Evolutionary conservation across 2,888 invertebrate genomes (phyloP).

Genomic region (Tachina lurida): DNA sequence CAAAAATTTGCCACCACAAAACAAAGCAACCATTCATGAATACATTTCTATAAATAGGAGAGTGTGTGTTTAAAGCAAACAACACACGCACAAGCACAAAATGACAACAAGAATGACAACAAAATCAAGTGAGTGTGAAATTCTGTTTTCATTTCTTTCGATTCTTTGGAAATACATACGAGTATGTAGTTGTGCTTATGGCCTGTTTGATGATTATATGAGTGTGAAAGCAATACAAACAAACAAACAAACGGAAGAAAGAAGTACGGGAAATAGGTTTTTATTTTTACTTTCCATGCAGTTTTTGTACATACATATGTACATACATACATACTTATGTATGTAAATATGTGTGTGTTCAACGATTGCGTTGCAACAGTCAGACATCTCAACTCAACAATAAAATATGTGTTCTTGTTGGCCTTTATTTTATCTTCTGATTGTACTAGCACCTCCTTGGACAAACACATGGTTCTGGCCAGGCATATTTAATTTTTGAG

Average conservation of each 20-base stretch:
- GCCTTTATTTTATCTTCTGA: background rate
- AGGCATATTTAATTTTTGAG: too few species aligned
- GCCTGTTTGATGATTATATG: slow-evolving; percentile 23
- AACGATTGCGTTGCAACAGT: slow-evolving; percentile 5
- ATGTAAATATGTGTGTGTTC: too few species aligned
- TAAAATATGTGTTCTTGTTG: background rate
- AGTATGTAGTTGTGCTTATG: slow-evolving; percentile 6
- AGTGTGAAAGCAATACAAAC: slow-evolving; percentile 23
- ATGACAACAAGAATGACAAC: slow-evolving; percentile 67
- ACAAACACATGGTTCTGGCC: too few species aligned
- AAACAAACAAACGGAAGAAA: background rate
- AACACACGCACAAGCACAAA: slow-evolving; percentile 33
- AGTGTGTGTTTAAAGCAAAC: slow-evolving; percentile 9
- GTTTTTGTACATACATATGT: background rate
- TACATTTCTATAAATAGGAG: slow-evolving; percentile 13
- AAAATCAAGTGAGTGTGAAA: slow-evolving; percentile 70
- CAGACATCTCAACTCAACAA: slow-evolving; percentile 1
- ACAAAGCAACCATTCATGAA: slow-evolving; percentile 2
- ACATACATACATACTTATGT: background rate
- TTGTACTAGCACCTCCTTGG: too few species aligned
- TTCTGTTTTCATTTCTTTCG: slow-evolving; percentile 57
- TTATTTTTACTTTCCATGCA: slow-evolving; percentile 15
- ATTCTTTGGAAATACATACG: background rate
- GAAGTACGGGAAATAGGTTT: background rate
- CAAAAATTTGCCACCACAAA: slow-evolving; percentile 36